Evolutionary conservation across 2,113 vertebrate species (phyloP), one percentile per base, ranked within the genome.

Genomic region (Crocuta crocuta): DNA sequence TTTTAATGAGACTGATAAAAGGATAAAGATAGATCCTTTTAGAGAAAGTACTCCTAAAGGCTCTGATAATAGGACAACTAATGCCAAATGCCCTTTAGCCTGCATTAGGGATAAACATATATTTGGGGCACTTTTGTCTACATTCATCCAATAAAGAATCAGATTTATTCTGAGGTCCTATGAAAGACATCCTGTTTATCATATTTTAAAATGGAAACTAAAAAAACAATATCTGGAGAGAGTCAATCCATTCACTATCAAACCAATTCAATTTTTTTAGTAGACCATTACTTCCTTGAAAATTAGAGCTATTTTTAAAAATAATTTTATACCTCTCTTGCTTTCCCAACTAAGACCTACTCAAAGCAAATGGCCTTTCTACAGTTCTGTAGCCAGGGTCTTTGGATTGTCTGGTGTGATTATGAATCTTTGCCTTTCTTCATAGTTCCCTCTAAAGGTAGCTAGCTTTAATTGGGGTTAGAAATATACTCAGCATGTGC

Each of bases 381-480:
- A 39, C 15, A 79, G 43, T 39, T 68, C 45, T 13, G 10, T 80
- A 45, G 23, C 63, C 63, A 71, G 55, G 43, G 33, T 15, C 50
- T 61, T 71, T 68, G 76, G 31, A 26, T 84, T 31, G 7, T 58
- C 11, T 82, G 71, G 4, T 53, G 58, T 12, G 35, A 61, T 33
- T 65, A 81, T 21, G 10, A 43, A 19, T 39, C 58, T 87, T 93
- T 94, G 5, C 15, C 50, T 50, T 76, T 90, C 55, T 80, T 88
- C 43, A 43, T 45, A 63, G n/a, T 55, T 88, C 39, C 5, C 48
- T 68, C 45, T 71, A 79, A 58, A 80, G 73, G 65, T 65, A 82
- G 84, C 68, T 28, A n/a, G 79, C 53, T 95, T 80, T 97, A 80
- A 92, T 82, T 95, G 43, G 79, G 83, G 53, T 73, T 50, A 80